Evolutionary conservation across 2,797 vertebrate species (phyloP).

Genomic region (Labroides dimidiatus): DNA sequence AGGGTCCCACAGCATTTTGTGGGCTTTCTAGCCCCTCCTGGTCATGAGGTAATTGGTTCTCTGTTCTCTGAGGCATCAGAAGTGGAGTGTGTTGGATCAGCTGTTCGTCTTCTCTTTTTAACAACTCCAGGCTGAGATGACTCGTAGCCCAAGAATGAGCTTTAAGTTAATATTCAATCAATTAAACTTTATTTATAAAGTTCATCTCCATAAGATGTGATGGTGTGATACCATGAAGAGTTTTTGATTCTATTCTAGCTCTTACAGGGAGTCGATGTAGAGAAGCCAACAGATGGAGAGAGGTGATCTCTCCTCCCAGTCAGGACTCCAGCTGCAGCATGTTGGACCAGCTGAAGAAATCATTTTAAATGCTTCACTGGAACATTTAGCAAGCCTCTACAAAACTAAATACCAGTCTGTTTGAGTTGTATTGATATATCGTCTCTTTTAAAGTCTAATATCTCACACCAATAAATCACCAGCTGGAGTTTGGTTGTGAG

Average conservation of each 20-base stretch:
- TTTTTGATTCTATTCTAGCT: no score
- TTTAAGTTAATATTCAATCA: conserved; percentile 32
- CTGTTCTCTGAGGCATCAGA: conserved; percentile 45
- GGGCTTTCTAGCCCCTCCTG: conserved; percentile 33
- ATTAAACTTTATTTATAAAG: no score
- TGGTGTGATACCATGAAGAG: no score
- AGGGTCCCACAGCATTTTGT: conserved; percentile 28
- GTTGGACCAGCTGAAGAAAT: no score
- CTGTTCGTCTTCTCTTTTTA: no score
- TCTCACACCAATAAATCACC: conserved; percentile 62
- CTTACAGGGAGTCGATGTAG: no score
- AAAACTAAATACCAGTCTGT: conserved; percentile 16
- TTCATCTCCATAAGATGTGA: no score
- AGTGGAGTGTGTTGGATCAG: not conserved
- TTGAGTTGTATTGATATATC: conserved; percentile 42
- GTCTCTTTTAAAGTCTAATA: conserved; percentile 44
- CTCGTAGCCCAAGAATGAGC: not conserved
- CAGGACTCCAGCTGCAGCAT: no score
- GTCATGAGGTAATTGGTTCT: conserved; percentile 49
- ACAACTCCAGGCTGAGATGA: no score
- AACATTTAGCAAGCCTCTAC: not conserved
- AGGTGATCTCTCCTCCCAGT: no score
- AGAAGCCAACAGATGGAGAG: no score
- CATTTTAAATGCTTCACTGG: no score
- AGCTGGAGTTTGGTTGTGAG: conserved; percentile 36